These are phyloP conservation scores for Enteromius treurensis DNA, from an alignment of 2,797 vertebrate species.

Conservation along the genomic window DNA sequence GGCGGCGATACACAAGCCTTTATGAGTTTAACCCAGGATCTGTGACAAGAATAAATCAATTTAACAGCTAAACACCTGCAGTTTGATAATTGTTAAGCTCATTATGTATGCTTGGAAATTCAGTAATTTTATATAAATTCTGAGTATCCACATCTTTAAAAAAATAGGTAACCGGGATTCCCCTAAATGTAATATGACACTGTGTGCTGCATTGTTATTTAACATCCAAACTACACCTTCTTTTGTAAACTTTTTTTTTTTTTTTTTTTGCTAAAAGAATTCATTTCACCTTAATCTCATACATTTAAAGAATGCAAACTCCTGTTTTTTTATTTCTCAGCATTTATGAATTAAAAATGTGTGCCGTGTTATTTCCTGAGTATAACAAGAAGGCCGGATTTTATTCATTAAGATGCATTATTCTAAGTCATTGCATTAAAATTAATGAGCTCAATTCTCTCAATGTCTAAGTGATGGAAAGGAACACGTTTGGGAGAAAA, in stretches of 20 bases:
- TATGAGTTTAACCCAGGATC: neutral
- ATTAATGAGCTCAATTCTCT: neutral
- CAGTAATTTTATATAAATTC: neutral
- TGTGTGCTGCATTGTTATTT: neutral
- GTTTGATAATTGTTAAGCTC: neutral
- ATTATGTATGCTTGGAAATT: neutral
- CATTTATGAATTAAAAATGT: conserved; percentile 1
- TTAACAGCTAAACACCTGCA: neutral
- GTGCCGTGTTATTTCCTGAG: neutral
- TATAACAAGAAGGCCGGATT: neutral
- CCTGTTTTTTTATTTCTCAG: neutral
- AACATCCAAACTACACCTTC: neutral
- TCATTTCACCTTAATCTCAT: neutral
- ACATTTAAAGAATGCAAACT: neutral
- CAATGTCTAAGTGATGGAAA: neutral
- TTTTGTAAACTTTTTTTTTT: neutral
- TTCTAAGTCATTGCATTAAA: conserved; percentile 1
- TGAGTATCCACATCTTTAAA: neutral
- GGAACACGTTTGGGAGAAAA: neutral
- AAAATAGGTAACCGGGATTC: neutral
- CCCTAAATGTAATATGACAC: conserved; percentile 10
- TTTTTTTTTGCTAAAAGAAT: neutral
- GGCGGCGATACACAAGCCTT: neutral
- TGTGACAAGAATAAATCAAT: neutral
- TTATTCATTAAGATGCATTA: neutral